phyloP scores from a whole-genome alignment of 2,797 vertebrate species.

The Peromyscus melanophrys region DNA sequence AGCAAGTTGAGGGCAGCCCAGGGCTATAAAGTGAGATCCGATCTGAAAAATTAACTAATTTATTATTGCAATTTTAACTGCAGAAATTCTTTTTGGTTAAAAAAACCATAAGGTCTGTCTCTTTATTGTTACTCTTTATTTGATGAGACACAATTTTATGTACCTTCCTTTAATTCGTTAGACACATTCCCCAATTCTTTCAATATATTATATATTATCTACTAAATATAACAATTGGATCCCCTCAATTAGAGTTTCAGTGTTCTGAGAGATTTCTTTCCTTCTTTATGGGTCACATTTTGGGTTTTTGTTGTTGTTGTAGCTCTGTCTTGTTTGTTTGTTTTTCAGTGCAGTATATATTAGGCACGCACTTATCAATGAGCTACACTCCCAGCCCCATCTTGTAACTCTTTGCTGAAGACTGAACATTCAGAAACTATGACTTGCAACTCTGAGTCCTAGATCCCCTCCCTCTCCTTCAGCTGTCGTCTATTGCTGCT shows the following conservation, averaged over 20 bases:
- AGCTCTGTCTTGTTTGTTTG: neutral
- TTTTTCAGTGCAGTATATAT: neutral
- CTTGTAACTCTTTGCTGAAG: conserved; percentile 32
- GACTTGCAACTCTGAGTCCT: neutral
- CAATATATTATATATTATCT: neutral
- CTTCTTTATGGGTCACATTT: neutral
- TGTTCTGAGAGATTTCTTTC: neutral
- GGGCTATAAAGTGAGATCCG: neutral
- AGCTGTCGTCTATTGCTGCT: neutral
- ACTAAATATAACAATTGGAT: neutral
- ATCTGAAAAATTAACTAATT: neutral
- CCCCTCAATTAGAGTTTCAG: conserved; percentile 9
- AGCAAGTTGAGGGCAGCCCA: neutral
- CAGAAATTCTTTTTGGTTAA: neutral
- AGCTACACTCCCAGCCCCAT: neutral
- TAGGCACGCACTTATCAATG: neutral
- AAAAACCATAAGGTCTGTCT: neutral
- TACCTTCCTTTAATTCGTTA: conserved; percentile 6
- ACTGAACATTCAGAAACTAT: conserved; percentile 1
- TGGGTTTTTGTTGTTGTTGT: neutral
- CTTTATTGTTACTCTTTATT: conserved; percentile 21
- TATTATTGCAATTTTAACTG: neutral
- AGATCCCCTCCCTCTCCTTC: neutral
- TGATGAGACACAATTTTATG: neutral
- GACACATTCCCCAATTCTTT: neutral